phyloP scores from a whole-genome alignment of 1,140 invertebrate genomes.

The Helicoverpa zea region DNA sequence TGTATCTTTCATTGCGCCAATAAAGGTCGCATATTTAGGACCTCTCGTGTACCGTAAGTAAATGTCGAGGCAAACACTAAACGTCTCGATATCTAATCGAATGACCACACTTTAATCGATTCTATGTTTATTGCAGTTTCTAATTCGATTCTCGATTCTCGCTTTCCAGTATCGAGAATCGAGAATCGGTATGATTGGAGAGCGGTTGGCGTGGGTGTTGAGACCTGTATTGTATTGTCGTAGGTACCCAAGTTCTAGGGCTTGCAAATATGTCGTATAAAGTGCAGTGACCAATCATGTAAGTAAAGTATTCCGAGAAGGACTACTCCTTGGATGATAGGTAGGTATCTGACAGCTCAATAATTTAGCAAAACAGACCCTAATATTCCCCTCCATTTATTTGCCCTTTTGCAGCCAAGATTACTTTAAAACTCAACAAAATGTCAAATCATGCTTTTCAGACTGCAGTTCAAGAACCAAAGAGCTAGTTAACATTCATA shows the following conservation, averaged over 20 bases:
- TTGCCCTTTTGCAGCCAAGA: too few species aligned
- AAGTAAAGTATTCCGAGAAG: neutral
- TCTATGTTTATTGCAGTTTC: conserved; percentile 50
- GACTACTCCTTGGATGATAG: too few species aligned
- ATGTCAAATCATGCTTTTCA: neutral
- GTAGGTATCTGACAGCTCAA: too few species aligned
- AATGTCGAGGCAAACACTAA: conserved; percentile 31
- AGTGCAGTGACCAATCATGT: neutral
- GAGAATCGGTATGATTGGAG: conserved; percentile 48
- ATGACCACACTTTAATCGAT: conserved; percentile 48
- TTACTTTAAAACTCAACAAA: too few species aligned
- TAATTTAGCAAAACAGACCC: too few species aligned
- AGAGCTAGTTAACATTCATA: neutral
- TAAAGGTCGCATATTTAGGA: conserved; percentile 9
- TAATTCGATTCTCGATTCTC: conserved; percentile 46
- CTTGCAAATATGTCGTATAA: conserved; percentile 14
- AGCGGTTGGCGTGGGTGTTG: conserved; percentile 39
- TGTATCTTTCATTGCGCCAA: conserved; percentile 1
- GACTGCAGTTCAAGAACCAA: neutral
- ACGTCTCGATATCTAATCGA: conserved; percentile 42
- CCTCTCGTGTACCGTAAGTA: conserved; percentile 12
- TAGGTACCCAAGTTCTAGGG: conserved; percentile 36
- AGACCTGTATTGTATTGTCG: conserved; percentile 45
- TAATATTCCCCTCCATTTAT: too few species aligned
- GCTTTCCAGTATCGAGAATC: conserved; percentile 50